These are phyloP conservation scores for Mythimna ferrago DNA, from an alignment of 2,888 invertebrate species.

Conservation along the genomic window DNA sequence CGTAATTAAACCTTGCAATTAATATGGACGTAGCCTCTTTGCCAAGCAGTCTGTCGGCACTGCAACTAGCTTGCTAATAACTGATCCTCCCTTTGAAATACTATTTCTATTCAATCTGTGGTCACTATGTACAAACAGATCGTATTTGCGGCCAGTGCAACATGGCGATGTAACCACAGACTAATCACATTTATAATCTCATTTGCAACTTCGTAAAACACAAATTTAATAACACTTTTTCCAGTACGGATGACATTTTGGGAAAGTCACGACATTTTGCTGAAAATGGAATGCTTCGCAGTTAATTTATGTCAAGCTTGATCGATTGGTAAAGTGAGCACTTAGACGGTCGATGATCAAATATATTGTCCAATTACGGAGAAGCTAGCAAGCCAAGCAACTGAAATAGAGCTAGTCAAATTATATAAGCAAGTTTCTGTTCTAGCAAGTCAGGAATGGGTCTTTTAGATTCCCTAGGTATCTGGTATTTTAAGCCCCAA, in stretches of 20 bases:
- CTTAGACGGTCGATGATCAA: constrained; percentile 11
- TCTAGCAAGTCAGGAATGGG: not conserved
- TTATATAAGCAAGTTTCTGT: not conserved
- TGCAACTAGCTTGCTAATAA: constrained; percentile 33
- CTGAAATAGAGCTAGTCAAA: not conserved
- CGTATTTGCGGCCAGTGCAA: not conserved
- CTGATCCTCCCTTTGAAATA: constrained; percentile 28
- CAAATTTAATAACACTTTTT: constrained; percentile 5
- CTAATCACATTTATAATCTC: constrained; percentile 11
- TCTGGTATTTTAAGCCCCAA: not conserved
- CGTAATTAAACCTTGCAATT: constrained; percentile 73
- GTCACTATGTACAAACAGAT: constrained; percentile 11
- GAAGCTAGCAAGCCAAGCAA: not conserved
- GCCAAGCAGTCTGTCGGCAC: constrained; percentile 29
- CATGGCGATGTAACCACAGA: constrained; percentile 9
- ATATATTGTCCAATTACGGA: constrained; percentile 15
- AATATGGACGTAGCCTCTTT: constrained; percentile 67
- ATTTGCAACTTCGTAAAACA: not conserved
- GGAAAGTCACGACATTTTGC: not conserved
- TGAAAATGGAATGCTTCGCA: constrained; percentile 20
- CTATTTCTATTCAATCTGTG: constrained; percentile 26
- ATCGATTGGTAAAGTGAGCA: constrained; percentile 31
- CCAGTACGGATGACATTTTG: not conserved
- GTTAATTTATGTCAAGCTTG: constrained; percentile 33
- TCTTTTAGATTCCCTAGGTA: not conserved